Percentiles rank a stretch among this genome's conserved stretches.
phyloP scores from a whole-genome alignment of 2,888 invertebrate species.

The Bembecia ichneumoniformis region DNA sequence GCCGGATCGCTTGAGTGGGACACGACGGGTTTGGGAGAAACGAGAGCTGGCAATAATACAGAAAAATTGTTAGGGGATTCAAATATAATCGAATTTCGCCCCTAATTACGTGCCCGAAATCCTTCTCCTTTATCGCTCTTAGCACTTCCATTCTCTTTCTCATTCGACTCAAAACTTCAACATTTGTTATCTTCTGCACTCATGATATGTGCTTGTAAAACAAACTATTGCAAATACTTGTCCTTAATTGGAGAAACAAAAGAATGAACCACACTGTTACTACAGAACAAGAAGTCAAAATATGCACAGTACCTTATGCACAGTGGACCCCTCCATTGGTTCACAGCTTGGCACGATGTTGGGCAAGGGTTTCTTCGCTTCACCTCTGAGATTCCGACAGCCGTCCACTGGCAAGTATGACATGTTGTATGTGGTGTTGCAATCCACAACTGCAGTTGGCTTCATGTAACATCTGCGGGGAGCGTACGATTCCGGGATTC shows the following conservation, averaged over 20 bases:
- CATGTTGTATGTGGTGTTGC: conserved; percentile 76
- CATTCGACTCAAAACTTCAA: too few species aligned
- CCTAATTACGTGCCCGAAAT: too few species aligned
- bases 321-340: conserved; percentile 58
- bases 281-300: background rate
- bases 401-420: conserved; percentile 72
- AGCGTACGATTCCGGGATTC: conserved; percentile 70
- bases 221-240: too few species aligned
- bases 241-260: too few species aligned
- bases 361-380: conserved; percentile 33
- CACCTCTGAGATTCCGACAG: conserved; percentile 48
- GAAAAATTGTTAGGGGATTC: too few species aligned
- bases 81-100: too few species aligned
- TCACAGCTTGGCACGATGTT: conserved; percentile 55
- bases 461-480: conserved; percentile 70
- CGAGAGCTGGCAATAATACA: conserved; percentile 46
- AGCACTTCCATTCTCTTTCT: too few species aligned
- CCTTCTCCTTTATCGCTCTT: too few species aligned
- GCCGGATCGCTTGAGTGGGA: conserved; percentile 73
- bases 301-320: conserved; percentile 43
- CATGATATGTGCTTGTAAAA: too few species aligned
- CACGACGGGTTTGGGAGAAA: conserved; percentile 73
- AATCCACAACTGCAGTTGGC: conserved; percentile 72
- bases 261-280: too few species aligned
- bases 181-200: too few species aligned